Evolutionary conservation across 2,888 invertebrate genomes (phyloP).

Genomic region (Lasioglossum figueresi): DNA sequence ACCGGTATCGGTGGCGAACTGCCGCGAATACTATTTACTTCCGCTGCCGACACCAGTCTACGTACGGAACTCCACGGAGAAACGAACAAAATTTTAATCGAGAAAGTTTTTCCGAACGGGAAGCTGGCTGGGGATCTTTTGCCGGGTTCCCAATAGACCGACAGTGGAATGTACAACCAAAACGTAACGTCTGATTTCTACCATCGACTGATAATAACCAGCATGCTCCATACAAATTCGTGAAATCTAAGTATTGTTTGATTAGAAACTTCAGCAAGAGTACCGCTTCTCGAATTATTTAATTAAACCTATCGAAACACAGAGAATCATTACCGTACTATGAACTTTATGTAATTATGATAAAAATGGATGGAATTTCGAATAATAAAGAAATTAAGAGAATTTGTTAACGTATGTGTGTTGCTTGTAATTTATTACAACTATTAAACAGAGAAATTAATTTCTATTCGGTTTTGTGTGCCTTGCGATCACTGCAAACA

Average conservation of each 20-base stretch:
- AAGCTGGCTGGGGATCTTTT: slow-evolving; percentile 47
- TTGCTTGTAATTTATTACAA: no score
- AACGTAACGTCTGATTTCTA: slow-evolving; percentile 9
- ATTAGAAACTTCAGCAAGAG: neutral
- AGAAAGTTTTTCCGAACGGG: slow-evolving; percentile 76
- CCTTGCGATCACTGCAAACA: no score
- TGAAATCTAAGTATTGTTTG: neutral
- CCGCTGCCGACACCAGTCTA: slow-evolving; percentile 19
- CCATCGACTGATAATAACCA: slow-evolving; percentile 6
- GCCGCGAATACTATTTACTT: slow-evolving; percentile 54
- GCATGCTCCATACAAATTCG: neutral
- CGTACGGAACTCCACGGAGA: slow-evolving; percentile 66
- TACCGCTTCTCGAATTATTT: no score
- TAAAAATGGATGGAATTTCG: no score
- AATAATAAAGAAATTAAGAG: no score
- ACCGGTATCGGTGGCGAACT: slow-evolving; percentile 55
- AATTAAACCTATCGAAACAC: no score
- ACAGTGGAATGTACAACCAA: neutral
- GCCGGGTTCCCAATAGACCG: slow-evolving; percentile 18
- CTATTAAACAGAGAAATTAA: no score
- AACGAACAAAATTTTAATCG: slow-evolving; percentile 80
- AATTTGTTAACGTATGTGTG: no score
- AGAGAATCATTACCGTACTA: no score
- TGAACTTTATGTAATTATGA: no score
- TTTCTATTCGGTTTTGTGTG: no score